phyloP scores from a whole-genome alignment of 2,888 invertebrate genomes.

The Xestia c-nigrum region DNA sequence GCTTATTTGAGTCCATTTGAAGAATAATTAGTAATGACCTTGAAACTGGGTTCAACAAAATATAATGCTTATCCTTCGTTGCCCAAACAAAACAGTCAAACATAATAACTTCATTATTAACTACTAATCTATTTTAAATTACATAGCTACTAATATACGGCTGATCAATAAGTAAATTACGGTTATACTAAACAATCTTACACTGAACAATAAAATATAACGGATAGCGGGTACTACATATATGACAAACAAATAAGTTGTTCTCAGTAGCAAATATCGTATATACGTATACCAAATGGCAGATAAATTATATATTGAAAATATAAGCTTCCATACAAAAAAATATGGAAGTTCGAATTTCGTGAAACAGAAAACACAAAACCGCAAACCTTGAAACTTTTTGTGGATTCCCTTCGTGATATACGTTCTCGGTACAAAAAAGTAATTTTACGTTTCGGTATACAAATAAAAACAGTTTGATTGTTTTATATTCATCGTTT shows the following conservation, averaged over 20 bases:
- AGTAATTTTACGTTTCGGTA: slow-evolving; percentile 37
- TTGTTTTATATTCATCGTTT: slow-evolving; percentile 41
- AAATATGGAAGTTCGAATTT: slow-evolving; percentile 53
- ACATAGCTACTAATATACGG: not conserved
- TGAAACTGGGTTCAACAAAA: not conserved
- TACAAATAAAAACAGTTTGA: slow-evolving; percentile 34
- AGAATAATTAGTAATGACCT: not conserved
- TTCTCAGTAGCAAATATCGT: not conserved
- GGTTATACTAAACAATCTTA: not conserved
- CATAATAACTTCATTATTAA: slow-evolving; percentile 11
- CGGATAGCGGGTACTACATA: too few species aligned
- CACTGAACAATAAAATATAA: not conserved
- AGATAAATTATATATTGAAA: slow-evolving; percentile 1
- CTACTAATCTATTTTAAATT: slow-evolving; percentile 22
- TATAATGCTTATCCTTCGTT: not conserved
- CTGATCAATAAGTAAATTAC: not conserved
- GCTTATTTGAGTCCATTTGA: not conserved
- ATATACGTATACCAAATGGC: not conserved
- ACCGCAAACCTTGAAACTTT: slow-evolving; percentile 61
- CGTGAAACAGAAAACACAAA: slow-evolving; percentile 46
- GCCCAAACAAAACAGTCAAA: slow-evolving; percentile 3
- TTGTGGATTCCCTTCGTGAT: slow-evolving; percentile 44
- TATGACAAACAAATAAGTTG: not conserved
- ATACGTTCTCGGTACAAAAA: slow-evolving; percentile 40
- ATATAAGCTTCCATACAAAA: slow-evolving; percentile 12